phyloP scores from a whole-genome alignment of 2,888 invertebrate genomes.

The Pecten maximus region DNA sequence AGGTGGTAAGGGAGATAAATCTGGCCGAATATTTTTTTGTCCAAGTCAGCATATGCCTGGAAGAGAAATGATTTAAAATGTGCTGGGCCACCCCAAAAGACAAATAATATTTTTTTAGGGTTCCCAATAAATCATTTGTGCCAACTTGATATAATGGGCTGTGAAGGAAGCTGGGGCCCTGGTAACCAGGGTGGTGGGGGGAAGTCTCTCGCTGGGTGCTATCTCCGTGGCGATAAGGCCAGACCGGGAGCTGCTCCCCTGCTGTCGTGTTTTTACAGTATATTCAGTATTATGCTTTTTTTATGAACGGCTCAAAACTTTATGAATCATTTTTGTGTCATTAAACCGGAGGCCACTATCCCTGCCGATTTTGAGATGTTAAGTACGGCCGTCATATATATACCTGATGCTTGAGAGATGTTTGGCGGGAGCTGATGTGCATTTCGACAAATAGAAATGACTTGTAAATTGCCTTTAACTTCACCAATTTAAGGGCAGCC shows the following conservation, averaged over 20 bases:
- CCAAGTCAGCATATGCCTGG: neutral
- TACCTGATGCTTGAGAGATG: neutral
- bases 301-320: slow-evolving; percentile 31
- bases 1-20: neutral
- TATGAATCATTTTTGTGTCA: slow-evolving; percentile 23
- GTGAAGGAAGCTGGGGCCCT: neutral
- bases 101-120: slow-evolving; percentile 28
- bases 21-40: neutral
- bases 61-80: slow-evolving; percentile 20
- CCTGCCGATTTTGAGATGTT: neutral
- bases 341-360: neutral
- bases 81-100: slow-evolving; percentile 19
- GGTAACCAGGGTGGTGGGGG: slow-evolving; percentile 10
- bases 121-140: slow-evolving; percentile 18
- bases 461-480: neutral
- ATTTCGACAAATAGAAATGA: neutral
- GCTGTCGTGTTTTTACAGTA: neutral
- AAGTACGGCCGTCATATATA: neutral
- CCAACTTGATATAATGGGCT: slow-evolving; percentile 20
- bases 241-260: slow-evolving; percentile 5
- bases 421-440: neutral
- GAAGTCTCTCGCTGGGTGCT: slow-evolving; percentile 11
- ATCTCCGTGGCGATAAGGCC: neutral
- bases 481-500: neutral
- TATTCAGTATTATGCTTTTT: slow-evolving; percentile 13